phyloP scores from a whole-genome alignment of 2,113 vertebrate species.

The Axis porcinus region DNA sequence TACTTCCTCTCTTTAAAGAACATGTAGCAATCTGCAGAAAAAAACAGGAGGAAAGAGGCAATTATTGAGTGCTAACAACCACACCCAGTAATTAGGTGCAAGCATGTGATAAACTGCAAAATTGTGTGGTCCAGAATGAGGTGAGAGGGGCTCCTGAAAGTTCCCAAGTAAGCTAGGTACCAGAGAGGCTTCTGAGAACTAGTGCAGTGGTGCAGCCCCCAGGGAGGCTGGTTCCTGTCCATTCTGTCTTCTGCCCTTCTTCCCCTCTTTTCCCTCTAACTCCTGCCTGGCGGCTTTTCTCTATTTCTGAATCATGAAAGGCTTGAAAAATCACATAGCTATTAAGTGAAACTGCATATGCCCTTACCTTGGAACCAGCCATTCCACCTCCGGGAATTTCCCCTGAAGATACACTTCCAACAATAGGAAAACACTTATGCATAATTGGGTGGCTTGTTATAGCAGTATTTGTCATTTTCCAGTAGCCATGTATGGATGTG shows the following conservation, averaged over 20 bases:
- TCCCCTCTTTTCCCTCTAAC: no score
- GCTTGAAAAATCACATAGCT: not conserved
- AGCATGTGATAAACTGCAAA: not conserved
- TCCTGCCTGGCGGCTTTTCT: not conserved
- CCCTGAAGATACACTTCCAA: not conserved
- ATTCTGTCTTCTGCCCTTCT: not conserved
- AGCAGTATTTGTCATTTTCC: not conserved
- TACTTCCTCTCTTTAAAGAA: not conserved
- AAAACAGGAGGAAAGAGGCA: not conserved
- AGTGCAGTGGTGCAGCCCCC: not conserved
- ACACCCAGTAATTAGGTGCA: not conserved
- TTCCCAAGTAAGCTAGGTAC: no score
- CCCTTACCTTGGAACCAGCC: not conserved
- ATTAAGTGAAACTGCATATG: not conserved
- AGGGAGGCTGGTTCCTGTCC: not conserved
- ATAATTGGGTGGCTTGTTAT: not conserved
- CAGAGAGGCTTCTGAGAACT: not conserved
- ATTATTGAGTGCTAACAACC: not conserved
- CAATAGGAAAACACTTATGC: not conserved
- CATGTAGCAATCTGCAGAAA: not conserved
- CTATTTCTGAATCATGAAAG: not conserved
- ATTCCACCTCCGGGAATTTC: not conserved
- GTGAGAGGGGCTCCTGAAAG: not conserved
- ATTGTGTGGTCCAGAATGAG: not conserved
- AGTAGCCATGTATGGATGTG: not conserved